A percentile compares a stretch with the other conserved stretches of the same genome.
Conservation (phyloP, 1,140 invertebrate species). For the Hylaeus anthracinus region DNA sequence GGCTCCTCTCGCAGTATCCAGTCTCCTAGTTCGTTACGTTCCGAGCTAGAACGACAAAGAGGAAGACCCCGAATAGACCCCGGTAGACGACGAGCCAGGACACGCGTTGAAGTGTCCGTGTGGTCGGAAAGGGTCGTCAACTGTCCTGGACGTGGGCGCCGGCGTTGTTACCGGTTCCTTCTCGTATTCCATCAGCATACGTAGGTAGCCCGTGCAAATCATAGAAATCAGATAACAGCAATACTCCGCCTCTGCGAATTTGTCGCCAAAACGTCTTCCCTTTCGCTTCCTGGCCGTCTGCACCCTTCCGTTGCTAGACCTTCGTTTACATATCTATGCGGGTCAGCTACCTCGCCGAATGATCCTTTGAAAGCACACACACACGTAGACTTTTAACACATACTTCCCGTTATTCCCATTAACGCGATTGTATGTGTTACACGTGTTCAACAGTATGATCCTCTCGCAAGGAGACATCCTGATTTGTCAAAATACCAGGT, state of each 20-base stretch:
- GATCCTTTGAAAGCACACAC: background rate
- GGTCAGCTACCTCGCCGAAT: background rate
- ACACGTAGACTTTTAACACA: too few species aligned
- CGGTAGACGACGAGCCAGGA: background rate
- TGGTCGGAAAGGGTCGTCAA: slow-evolving; percentile 56
- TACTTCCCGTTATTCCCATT: background rate
- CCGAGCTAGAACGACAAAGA: background rate
- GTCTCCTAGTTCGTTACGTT: background rate
- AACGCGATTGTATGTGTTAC: background rate
- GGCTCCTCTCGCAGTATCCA: background rate
- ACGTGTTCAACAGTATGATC: too few species aligned
- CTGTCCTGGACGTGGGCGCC: slow-evolving; percentile 18
- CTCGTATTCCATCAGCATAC: background rate
- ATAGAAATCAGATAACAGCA: slow-evolving; percentile 57
- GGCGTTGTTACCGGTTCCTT: slow-evolving; percentile 21
- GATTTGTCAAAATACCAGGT: too few species aligned
- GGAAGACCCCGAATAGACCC: slow-evolving; percentile 1
- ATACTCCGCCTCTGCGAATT: slow-evolving; percentile 41
- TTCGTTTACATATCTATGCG: slow-evolving; percentile 34
- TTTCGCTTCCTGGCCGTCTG: slow-evolving; percentile 9
- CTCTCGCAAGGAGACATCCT: too few species aligned
- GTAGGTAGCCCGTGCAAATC: slow-evolving; percentile 32
- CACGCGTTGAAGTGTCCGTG: slow-evolving; percentile 2
- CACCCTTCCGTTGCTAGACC: background rate
- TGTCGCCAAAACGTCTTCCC: slow-evolving; percentile 28